Evolutionary conservation across 1,140 invertebrate species (phyloP).

Genomic region (Ruditapes philippinarum): DNA sequence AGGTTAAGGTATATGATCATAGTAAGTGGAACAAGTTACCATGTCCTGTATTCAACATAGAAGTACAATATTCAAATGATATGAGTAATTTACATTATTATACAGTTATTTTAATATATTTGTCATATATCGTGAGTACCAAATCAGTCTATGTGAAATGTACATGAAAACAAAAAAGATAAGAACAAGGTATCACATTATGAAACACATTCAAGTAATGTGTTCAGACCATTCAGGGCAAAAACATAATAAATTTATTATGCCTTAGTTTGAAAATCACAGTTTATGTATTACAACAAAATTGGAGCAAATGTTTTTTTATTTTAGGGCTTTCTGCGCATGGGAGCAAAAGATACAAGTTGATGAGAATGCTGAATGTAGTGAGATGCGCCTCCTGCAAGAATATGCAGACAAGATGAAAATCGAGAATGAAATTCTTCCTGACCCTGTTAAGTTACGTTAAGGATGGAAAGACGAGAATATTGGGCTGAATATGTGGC

Average conservation of each 20-base stretch:
- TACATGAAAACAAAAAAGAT: background rate
- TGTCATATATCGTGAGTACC: background rate
- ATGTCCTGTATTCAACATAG: background rate
- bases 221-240: background rate
- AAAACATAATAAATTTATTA: too few species aligned
- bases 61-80: background rate
- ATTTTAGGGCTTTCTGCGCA: conserved; percentile 44
- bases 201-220: background rate
- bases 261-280: background rate
- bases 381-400: background rate
- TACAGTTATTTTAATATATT: too few species aligned
- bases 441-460: conserved; percentile 2
- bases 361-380: conserved; percentile 28
- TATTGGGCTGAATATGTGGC: background rate
- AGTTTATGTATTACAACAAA: background rate
- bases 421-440: background rate
- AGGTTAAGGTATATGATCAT: too few species aligned
- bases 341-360: conserved; percentile 42
- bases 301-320: background rate
- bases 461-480: conserved; percentile 49
- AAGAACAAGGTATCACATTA: background rate
- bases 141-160: background rate
- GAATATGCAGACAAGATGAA: background rate
- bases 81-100: too few species aligned
- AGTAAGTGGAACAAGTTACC: too few species aligned